Conservation (phyloP, 1,140 invertebrate genomes). For the Babylonia areolata region DNA sequence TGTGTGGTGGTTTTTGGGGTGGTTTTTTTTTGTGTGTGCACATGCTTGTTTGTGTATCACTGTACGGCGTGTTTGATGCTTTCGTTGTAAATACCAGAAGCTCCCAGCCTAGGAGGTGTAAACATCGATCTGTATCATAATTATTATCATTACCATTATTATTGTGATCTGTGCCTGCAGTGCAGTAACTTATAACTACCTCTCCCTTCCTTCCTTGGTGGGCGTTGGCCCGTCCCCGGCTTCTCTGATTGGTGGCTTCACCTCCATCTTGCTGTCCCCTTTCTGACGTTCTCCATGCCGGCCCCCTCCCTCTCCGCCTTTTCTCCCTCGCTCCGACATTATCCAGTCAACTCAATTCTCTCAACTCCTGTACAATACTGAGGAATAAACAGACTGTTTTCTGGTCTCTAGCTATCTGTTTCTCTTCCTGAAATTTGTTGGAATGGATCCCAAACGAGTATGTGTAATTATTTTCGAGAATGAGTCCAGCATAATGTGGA, state of each 20-base stretch:
- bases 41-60: too few relatives aligned
- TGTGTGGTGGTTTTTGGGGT: too few relatives aligned
- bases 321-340: not conserved
- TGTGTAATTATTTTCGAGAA: not conserved
- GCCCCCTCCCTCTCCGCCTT: slow-evolving; percentile 24
- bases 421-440: not conserved
- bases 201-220: slow-evolving; percentile 25
- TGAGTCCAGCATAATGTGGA: slow-evolving; percentile 1
- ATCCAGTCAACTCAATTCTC: too few relatives aligned
- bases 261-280: slow-evolving; percentile 36
- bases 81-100: too few relatives aligned
- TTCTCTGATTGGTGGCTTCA: slow-evolving; percentile 27
- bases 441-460: not conserved
- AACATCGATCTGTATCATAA: too few relatives aligned
- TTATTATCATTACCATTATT: too few relatives aligned
- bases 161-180: too few relatives aligned
- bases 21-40: too few relatives aligned
- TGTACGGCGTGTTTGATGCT: too few relatives aligned
- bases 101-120: too few relatives aligned
- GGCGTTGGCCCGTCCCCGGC: slow-evolving; percentile 35
- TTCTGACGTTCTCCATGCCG: slow-evolving; percentile 21
- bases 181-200: slow-evolving; percentile 25
- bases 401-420: not conserved
- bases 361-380: too few relatives aligned
- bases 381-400: not conserved